These are phyloP conservation scores for Phrynocephalus versicolor DNA, from an alignment of 2,113 vertebrate genomes.

Conservation along the genomic window DNA sequence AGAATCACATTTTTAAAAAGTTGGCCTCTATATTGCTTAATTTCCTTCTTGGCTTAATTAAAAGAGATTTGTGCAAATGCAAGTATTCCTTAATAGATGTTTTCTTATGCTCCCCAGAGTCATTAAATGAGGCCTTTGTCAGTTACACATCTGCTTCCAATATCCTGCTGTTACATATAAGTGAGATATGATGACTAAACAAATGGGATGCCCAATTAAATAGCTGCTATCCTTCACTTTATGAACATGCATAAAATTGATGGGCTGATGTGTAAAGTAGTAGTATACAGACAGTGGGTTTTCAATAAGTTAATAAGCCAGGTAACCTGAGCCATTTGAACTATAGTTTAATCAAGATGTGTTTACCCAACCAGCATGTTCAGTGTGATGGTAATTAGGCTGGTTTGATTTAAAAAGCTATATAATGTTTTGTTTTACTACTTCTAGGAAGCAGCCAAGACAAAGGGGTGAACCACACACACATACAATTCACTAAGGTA, in stretches of 20 bases:
- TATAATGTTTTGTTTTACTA: neutral
- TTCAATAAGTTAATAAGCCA: conserved; percentile 37
- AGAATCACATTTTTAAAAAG: neutral
- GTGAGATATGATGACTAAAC: conserved; percentile 42
- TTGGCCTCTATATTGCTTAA: neutral
- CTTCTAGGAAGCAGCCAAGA: neutral
- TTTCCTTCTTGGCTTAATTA: conserved; percentile 8
- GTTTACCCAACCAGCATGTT: conserved; percentile 45
- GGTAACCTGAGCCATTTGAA: conserved; percentile 10
- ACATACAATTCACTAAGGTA: neutral
- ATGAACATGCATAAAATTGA: conserved; percentile 47
- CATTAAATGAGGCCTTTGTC: neutral
- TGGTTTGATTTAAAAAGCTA: neutral
- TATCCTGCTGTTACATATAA: conserved; percentile 30
- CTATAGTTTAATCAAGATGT: neutral
- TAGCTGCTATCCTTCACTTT: conserved; percentile 16
- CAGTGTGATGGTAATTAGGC: neutral
- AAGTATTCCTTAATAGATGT: neutral
- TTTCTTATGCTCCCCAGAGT: neutral
- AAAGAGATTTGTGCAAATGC: conserved; percentile 8
- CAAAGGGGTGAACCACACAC: neutral
- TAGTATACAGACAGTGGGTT: conserved; percentile 25
- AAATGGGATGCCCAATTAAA: conserved; percentile 43
- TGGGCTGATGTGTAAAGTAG: conserved; percentile 15
- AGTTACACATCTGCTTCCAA: neutral